These are phyloP conservation scores for Aplocera efformata DNA, from an alignment of 2,888 invertebrate genomes.

Conservation along the genomic window DNA sequence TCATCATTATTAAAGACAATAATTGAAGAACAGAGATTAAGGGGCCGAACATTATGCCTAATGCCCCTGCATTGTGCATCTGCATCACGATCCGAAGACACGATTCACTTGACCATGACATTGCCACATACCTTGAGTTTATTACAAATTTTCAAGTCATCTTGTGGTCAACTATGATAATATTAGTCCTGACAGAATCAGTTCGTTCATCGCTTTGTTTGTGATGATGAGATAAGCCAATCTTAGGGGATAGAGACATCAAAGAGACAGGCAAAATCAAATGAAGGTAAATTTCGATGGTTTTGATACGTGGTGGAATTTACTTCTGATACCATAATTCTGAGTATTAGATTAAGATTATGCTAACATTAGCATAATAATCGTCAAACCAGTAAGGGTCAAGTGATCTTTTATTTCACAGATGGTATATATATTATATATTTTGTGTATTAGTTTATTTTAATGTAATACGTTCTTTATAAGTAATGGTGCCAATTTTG, in stretches of 20 bases:
- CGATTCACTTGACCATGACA: constrained; percentile 68
- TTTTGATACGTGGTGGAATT: no score
- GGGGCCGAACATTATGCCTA: constrained; percentile 56
- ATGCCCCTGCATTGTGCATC: constrained; percentile 61
- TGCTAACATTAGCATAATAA: no score
- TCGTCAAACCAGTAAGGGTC: no score
- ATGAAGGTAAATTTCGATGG: no score
- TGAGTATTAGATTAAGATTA: no score
- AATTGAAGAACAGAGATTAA: constrained; percentile 50
- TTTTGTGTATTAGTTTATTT: no score
- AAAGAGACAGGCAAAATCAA: background rate
- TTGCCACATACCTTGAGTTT: constrained; percentile 57
- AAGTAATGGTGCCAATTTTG: no score
- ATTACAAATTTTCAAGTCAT: constrained; percentile 29
- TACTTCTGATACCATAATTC: no score
- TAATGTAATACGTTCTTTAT: no score
- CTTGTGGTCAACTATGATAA: constrained; percentile 7
- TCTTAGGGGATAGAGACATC: background rate
- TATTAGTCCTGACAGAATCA: constrained; percentile 21
- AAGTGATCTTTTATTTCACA: no score
- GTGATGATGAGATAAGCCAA: background rate
- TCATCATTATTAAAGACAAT: constrained; percentile 62
- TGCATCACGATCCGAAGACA: constrained; percentile 65
- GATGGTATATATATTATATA: no score
- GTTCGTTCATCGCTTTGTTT: constrained; percentile 5